A percentile compares a stretch with the other conserved stretches of the same genome.
Evolutionary conservation across 2,113 vertebrate genomes (phyloP).

Genomic region (Bos javanicus): DNA sequence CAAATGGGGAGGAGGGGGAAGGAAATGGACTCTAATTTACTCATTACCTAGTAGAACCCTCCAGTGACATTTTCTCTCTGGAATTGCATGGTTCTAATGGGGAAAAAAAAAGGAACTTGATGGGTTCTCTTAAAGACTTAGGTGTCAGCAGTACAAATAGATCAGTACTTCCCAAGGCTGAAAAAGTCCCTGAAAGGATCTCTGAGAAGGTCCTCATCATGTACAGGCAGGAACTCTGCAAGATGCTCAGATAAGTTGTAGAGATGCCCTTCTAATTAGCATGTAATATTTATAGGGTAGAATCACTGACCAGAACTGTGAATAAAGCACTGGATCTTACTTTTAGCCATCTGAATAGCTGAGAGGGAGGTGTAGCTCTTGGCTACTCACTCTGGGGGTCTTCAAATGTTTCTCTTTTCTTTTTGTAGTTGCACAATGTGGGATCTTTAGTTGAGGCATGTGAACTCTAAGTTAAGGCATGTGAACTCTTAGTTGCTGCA

Average conservation of each 20-base stretch:
- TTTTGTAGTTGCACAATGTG: background rate
- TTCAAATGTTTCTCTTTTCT: background rate
- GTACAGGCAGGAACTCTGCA: background rate
- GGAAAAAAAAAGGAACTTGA: conserved; percentile 5
- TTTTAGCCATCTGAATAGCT: background rate
- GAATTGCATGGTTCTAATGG: conserved; percentile 53
- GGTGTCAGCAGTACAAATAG: conserved; percentile 9
- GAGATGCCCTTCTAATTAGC: background rate
- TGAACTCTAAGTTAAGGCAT: no score
- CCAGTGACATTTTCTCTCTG: conserved; percentile 72
- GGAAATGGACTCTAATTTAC: conserved; percentile 78
- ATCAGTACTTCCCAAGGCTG: background rate
- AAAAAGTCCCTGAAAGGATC: background rate
- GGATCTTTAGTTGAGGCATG: background rate
- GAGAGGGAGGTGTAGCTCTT: background rate
- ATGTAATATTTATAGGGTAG: background rate
- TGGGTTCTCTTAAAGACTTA: conserved; percentile 47
- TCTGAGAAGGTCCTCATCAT: background rate
- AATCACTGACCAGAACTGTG: background rate
- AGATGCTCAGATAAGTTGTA: background rate
- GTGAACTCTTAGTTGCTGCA: background rate
- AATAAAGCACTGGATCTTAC: background rate
- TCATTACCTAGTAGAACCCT: conserved; percentile 70
- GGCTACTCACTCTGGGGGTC: background rate
- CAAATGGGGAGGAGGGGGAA: conserved; percentile 44